These are phyloP conservation scores for Labia minor DNA, from an alignment of 2,888 invertebrate genomes.

Conservation along the genomic window DNA sequence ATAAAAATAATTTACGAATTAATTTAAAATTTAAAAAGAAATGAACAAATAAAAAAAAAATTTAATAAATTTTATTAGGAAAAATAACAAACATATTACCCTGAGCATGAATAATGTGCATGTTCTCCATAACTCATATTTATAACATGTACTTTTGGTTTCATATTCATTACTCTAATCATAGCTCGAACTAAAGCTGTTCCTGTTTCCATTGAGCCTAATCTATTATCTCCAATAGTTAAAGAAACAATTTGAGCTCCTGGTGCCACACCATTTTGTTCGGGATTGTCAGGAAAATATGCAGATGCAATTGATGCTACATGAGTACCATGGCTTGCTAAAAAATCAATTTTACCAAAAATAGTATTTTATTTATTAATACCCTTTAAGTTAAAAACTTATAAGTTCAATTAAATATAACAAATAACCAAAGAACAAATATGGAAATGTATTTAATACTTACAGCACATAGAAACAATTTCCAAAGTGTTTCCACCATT, in stretches of 20 bases:
- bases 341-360: slow-evolving; percentile 28
- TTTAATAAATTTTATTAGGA: slow-evolving; percentile 14
- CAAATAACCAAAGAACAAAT: background rate
- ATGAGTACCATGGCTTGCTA: slow-evolving; percentile 94
- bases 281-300: slow-evolving; percentile 72
- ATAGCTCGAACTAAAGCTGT: slow-evolving; percentile 85
- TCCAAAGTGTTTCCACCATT: slow-evolving; percentile 83
- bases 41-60: slow-evolving; percentile 14
- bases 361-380: slow-evolving; percentile 18
- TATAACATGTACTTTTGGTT: slow-evolving; percentile 62
- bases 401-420: background rate
- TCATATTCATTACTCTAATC: slow-evolving; percentile 64
- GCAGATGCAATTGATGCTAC: slow-evolving; percentile 94
- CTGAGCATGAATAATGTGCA: slow-evolving; percentile 79
- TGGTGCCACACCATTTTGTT: slow-evolving; percentile 89
- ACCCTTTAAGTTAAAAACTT: background rate
- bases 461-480: slow-evolving; percentile 88
- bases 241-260: slow-evolving; percentile 90
- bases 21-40: background rate
- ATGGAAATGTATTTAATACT: slow-evolving; percentile 37
- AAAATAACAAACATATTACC: slow-evolving; percentile 46
- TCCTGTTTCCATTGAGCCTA: slow-evolving; percentile 95
- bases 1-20: background rate
- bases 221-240: slow-evolving; percentile 84
- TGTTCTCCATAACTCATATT: slow-evolving; percentile 99